A percentile compares a stretch with the other conserved stretches of the same genome.
These are phyloP conservation scores for Chirona hameri DNA, from an alignment of 2,888 invertebrate species.

Conservation along the genomic window DNA sequence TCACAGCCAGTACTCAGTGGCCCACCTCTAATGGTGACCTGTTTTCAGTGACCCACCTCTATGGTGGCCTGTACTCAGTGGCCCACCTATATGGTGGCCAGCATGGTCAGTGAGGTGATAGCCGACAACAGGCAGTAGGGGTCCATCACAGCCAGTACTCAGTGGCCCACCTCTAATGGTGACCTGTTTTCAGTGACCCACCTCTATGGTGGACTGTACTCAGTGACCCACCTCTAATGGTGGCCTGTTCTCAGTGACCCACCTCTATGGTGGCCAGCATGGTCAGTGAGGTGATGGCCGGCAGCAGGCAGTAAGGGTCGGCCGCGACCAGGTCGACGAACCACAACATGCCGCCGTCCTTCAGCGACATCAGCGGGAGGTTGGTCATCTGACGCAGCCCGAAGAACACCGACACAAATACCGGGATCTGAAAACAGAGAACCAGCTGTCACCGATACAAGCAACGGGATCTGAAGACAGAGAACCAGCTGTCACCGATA, in stretches of 20 bases:
- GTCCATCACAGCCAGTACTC: constrained; percentile 72
- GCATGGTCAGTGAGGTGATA: constrained; percentile 60
- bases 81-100: constrained; percentile 37
- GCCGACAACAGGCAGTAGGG: constrained; percentile 82
- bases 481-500: too few species aligned
- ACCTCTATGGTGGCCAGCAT: constrained; percentile 39
- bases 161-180: too few species aligned
- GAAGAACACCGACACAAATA: constrained; percentile 89
- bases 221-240: background rate
- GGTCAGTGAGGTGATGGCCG: constrained; percentile 67
- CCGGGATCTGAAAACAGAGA: constrained; percentile 57
- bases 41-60: background rate
- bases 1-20: constrained; percentile 60
- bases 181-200: background rate
- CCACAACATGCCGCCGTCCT: constrained; percentile 85
- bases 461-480: too few species aligned
- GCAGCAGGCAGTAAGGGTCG: constrained; percentile 85
- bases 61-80: background rate
- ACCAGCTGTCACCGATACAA: too few species aligned
- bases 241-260: background rate
- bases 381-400: constrained; percentile 83
- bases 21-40: background rate
- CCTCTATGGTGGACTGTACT: background rate
- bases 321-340: constrained; percentile 84
- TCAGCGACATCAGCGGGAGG: constrained; percentile 84